These are phyloP conservation scores for Sisyra nigra DNA, from an alignment of 2,888 invertebrate species.

Conservation along the genomic window DNA sequence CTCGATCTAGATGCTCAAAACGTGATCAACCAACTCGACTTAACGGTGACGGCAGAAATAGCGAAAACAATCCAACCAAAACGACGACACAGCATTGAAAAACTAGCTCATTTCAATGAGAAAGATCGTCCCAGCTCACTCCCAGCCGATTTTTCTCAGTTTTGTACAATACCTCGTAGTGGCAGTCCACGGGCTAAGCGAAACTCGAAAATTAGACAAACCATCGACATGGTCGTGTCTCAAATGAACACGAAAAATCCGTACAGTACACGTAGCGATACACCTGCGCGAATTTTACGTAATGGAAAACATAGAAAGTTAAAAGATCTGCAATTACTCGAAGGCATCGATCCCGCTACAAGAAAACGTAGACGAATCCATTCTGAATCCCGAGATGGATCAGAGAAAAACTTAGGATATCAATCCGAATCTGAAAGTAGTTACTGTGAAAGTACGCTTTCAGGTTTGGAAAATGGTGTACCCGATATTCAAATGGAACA, in stretches of 20 bases:
- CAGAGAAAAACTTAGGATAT: constrained; percentile 42
- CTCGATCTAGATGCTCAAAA: constrained; percentile 22
- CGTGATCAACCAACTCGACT: constrained; percentile 26
- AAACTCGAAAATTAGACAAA: constrained; percentile 19
- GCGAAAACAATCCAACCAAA: constrained; percentile 17
- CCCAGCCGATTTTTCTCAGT: constrained; percentile 15
- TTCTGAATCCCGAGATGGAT: constrained; percentile 39
- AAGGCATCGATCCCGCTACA: constrained; percentile 34
- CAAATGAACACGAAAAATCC: constrained; percentile 26
- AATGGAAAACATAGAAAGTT: constrained; percentile 50
- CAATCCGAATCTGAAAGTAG: constrained; percentile 45
- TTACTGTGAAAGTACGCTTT: constrained; percentile 28
- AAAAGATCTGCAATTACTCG: constrained; percentile 36
- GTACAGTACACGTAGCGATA: constrained; percentile 43
- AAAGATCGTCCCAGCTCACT: constrained; percentile 14
- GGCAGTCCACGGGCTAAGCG: constrained; percentile 18
- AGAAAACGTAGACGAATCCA: constrained; percentile 35
- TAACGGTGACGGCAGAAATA: constrained; percentile 21
- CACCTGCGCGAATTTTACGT: constrained; percentile 39
- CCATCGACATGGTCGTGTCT: constrained; percentile 16
- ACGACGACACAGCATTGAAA: constrained; percentile 26
- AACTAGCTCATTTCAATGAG: constrained; percentile 19
- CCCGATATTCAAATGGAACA: constrained; percentile 5
- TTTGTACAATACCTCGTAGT: constrained; percentile 20
- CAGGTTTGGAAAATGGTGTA: constrained; percentile 6